Conservation (phyloP, 2,888 invertebrate genomes). For the Drosophila eohydei region DNA sequence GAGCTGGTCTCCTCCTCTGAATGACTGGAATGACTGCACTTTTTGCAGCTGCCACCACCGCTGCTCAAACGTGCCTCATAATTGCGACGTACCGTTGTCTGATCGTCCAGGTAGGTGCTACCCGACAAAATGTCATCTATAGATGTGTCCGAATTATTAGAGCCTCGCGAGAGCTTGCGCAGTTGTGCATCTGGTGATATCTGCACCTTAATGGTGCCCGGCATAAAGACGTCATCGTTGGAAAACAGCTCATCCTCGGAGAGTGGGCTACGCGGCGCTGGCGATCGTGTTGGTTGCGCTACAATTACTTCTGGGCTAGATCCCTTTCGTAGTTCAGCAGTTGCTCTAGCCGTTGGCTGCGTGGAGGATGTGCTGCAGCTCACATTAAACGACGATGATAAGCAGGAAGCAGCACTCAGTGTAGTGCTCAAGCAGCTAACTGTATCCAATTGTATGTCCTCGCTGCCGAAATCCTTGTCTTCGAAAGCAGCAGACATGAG, state of each 20-base stretch:
- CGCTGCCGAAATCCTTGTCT: slow-evolving; percentile 76
- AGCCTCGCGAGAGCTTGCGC: slow-evolving; percentile 85
- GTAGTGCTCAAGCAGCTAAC: slow-evolving; percentile 83
- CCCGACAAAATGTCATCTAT: slow-evolving; percentile 87
- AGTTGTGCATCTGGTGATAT: slow-evolving; percentile 86
- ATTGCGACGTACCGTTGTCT: slow-evolving; percentile 85
- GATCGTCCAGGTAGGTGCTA: slow-evolving; percentile 87
- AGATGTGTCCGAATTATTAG: slow-evolving; percentile 88
- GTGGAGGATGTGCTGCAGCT: slow-evolving; percentile 83
- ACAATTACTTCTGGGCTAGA: slow-evolving; percentile 86
- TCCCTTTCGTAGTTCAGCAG: slow-evolving; percentile 65
- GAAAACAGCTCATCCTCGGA: slow-evolving; percentile 87
- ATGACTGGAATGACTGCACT: slow-evolving; percentile 90
- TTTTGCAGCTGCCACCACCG: slow-evolving; percentile 86
- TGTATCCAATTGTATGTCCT: slow-evolving; percentile 77
- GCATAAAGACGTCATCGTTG: slow-evolving; percentile 88
- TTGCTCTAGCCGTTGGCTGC: slow-evolving; percentile 69
- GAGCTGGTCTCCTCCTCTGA: slow-evolving; percentile 91
- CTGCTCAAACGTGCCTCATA: slow-evolving; percentile 86
- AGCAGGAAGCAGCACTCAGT: slow-evolving; percentile 82
- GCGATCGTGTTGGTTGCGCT: slow-evolving; percentile 87
- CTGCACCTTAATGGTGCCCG: slow-evolving; percentile 86
- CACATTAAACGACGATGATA: slow-evolving; percentile 82
- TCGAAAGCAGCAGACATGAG: slow-evolving; percentile 83
- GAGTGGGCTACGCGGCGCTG: slow-evolving; percentile 87